Evolutionary conservation across 2,888 invertebrate genomes (phyloP).

Genomic region (Anodontia alba): DNA sequence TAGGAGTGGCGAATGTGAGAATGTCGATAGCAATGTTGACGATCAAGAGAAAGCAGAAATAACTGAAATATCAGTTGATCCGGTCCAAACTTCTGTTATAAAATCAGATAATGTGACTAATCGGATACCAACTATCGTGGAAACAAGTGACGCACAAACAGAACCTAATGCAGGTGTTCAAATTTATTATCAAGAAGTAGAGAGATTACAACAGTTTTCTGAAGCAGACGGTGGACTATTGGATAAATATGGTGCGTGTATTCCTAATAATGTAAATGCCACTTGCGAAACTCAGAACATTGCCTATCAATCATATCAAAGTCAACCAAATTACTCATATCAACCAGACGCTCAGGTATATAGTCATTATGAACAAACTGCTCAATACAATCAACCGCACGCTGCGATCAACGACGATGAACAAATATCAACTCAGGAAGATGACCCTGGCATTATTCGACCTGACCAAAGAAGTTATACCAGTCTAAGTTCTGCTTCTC

Average conservation of each 20-base stretch:
- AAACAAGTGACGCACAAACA: neutral
- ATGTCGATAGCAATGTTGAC: neutral
- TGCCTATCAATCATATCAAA: neutral
- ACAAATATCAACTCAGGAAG: neutral
- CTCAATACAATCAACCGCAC: neutral
- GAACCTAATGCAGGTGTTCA: neutral
- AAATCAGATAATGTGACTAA: neutral
- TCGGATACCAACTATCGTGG: neutral
- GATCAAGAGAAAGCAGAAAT: neutral
- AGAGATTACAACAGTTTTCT: neutral
- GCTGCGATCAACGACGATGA: neutral
- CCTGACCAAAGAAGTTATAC: neutral
- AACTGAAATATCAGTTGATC: neutral
- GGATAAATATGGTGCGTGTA: neutral
- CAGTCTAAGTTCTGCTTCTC: neutral
- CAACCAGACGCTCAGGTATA: slow-evolving; percentile 9
- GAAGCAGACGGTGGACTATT: neutral
- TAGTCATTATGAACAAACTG: neutral
- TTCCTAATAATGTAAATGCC: neutral
- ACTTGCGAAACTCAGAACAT: neutral
- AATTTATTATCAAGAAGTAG: neutral
- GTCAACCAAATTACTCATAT: neutral
- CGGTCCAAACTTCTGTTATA: neutral
- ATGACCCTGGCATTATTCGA: neutral
- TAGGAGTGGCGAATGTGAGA: too few species aligned